Conservation (phyloP, 2,113 vertebrate genomes). For the Pandion haliaetus region DNA sequence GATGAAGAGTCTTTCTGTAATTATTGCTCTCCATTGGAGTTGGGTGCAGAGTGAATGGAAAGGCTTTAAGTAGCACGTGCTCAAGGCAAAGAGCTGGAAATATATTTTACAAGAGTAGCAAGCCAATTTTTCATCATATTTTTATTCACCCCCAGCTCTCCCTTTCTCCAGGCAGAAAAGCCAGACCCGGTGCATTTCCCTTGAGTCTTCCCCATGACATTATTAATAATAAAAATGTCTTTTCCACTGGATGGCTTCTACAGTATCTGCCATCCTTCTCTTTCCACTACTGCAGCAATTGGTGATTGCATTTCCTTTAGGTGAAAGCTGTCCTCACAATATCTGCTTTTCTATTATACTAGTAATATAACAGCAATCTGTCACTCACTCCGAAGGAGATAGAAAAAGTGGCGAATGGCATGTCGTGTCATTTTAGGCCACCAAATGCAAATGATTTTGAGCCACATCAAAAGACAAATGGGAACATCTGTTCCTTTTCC, state of each 20-base stretch:
- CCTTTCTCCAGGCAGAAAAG: not conserved
- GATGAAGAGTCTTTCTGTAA: constrained; percentile 25
- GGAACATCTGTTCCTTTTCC: constrained; percentile 61
- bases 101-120: not conserved
- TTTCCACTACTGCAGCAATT: not conserved
- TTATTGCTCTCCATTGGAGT: not conserved
- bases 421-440: constrained; percentile 32
- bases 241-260: not conserved
- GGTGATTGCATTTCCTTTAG: not conserved
- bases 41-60: constrained; percentile 12
- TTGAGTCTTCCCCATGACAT: not conserved
- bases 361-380: constrained; percentile 44
- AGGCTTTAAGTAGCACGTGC: not conserved
- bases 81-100: constrained; percentile 8
- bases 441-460: constrained; percentile 61
- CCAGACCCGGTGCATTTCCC: not conserved
- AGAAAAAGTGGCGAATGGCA: not conserved
- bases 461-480: constrained; percentile 55
- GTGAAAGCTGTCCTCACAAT: constrained; percentile 10
- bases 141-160: not conserved
- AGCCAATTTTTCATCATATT: not conserved
- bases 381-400: constrained; percentile 33
- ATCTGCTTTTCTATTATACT: not conserved
- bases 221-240: constrained; percentile 26
- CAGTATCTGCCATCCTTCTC: not conserved